These are phyloP conservation scores for Esox lucius DNA, from an alignment of 2,797 vertebrate genomes.

Conservation along the genomic window DNA sequence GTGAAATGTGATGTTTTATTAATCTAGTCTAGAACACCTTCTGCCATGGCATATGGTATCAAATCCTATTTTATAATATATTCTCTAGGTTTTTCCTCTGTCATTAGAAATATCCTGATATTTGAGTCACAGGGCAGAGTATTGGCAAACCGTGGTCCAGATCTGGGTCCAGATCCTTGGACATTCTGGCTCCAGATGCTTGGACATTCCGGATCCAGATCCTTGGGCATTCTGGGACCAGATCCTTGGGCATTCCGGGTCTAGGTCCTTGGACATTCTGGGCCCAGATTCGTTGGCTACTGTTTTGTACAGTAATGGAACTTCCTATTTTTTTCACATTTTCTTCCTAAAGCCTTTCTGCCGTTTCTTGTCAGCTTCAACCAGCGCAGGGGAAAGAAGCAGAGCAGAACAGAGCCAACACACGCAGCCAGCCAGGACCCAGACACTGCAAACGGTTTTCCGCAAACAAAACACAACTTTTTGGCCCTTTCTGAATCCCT, in stretches of 20 bases:
- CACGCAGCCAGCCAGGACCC: not conserved
- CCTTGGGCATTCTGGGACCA: too few species aligned
- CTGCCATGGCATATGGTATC: not conserved
- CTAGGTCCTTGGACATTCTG: not conserved
- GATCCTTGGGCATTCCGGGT: too few species aligned
- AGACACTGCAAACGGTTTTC: not conserved
- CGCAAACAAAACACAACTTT: not conserved
- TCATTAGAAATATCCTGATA: too few species aligned
- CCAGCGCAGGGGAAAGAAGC: not conserved
- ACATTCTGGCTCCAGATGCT: too few species aligned
- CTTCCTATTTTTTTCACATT: not conserved
- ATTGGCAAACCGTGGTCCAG: too few species aligned
- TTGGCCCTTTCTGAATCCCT: not conserved
- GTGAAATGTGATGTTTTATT: not conserved
- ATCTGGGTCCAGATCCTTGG: too few species aligned
- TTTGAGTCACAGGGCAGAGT: too few species aligned
- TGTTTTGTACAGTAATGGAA: too few species aligned
- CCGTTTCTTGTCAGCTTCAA: not conserved
- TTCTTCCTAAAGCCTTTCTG: not conserved
- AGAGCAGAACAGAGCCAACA: not conserved
- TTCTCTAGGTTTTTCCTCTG: too few species aligned
- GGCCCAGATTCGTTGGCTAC: not conserved
- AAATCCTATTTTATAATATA: not conserved
- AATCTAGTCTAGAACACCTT: not conserved
- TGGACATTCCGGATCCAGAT: too few species aligned